phyloP scores from a whole-genome alignment of 2,888 invertebrate genomes.

The Adineta ricciae region DNA sequence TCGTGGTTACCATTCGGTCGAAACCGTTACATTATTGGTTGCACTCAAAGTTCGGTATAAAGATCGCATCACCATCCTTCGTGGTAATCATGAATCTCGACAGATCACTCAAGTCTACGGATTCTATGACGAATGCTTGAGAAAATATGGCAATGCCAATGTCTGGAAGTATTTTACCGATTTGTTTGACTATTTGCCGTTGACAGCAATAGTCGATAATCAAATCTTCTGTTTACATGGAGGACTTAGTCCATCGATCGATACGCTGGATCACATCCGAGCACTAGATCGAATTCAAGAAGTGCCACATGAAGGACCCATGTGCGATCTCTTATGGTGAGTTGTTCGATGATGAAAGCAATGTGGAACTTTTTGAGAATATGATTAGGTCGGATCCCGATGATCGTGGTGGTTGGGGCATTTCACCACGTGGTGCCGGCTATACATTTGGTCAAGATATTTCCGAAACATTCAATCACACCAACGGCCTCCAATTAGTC shows the following conservation, averaged over 20 bases:
- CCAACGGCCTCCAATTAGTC: constrained; percentile 93
- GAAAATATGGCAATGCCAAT: constrained; percentile 98
- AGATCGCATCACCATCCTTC: constrained; percentile 95
- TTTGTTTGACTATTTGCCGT: constrained; percentile 92
- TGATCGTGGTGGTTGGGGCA: constrained; percentile 99
- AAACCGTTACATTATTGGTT: constrained; percentile 93
- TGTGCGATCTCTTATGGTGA: constrained; percentile 93
- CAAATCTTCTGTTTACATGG: constrained; percentile 99
- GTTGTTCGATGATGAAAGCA: neutral
- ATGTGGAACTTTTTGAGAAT: neutral
- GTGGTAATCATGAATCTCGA: constrained; percentile 97
- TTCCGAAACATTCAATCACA: constrained; percentile 99
- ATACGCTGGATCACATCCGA: constrained; percentile 95
- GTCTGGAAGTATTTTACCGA: constrained; percentile 99
- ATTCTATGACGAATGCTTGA: constrained; percentile 95
- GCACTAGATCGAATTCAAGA: constrained; percentile 82
- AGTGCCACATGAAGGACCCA: constrained; percentile 66
- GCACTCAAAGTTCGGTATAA: constrained; percentile 93
- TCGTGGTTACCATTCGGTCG: constrained; percentile 98
- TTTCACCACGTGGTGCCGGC: constrained; percentile 96
- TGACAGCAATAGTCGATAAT: constrained; percentile 92
- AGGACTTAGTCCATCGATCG: constrained; percentile 93
- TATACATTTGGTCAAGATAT: constrained; percentile 99
- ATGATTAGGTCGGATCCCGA: constrained; percentile 73
- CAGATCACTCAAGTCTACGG: constrained; percentile 99